Base-by-base conservation (phyloP, 2,797 vertebrate species). In the Naso thynnoides region DNA sequence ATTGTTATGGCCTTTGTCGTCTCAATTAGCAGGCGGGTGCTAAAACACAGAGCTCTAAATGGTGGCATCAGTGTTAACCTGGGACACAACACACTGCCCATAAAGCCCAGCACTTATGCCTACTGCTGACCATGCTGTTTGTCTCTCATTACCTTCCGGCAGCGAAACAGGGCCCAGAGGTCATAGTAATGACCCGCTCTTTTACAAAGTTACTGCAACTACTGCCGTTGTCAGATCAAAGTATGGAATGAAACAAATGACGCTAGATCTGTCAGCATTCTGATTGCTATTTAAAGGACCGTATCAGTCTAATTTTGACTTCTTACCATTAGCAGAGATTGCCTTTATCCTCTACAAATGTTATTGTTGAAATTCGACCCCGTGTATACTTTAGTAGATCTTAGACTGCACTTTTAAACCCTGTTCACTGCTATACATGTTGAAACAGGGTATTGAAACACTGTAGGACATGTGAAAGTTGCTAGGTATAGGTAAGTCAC, bases 21-120 rank as follows among this genome's bases (percentile, higher is more conserved):
- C 83, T 70, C 94, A 95, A 95, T 96, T 97, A 95, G 95, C 95
- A 94, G 85, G 78, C 85, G 81, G 89, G 92, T 93, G 95, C 95
- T 96, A 96, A 96, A 96, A 96, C 89, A 92, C 86, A 86, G 90
- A 86, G 81, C 85, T 93, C 92, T 84, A 92, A 92, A 89, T 83
- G 86, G 86, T 73, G 84, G 88, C 88, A 91, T 91, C 89, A 89
- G 89, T 88, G 92, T 89, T 92, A 93, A 94, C 92, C 47, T 1
- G 93, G 87, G 81, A 90, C 92, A 81, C 88, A 91, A 87, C 87
- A 91, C 83, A 90, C 66, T 79, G 88, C 58, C 84, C 90, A 91
- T 93, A 93, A 94, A 93, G 82, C 74, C 82, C 85, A 76, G 89
- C 89, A 91, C 86, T 90, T 91, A 87, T 89, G 88, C 89, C 85